Evolutionary conservation across 1,140 invertebrate genomes (phyloP), one percentile per base, ranked within the genome.

Genomic region (Oscheius sp.): DNA sequence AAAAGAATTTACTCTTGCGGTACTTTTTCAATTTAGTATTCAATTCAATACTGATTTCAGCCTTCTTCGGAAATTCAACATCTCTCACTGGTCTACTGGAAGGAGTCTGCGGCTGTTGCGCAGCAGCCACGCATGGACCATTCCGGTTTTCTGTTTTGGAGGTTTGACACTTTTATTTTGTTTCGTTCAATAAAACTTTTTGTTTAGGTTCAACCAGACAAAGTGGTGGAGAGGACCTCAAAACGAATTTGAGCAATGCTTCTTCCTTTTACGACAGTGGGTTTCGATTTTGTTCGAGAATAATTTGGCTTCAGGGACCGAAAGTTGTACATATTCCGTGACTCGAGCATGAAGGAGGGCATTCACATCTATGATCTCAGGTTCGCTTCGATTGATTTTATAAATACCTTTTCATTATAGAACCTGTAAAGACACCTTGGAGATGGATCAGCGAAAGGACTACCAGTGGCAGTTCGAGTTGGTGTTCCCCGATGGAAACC

Each of bases 31-130:
- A 32, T 10, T 36, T 10, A 18, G 13, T 59, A 59, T 15, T 15
- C 35, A 32, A 32, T 38, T 1, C 18, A 63, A n/a, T 26, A 32
- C 18, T 34, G 29, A 23, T 59, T 59, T 59, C 55, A 63, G 61
- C 15, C 18, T 34, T 26, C 31, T n/a, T 7, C 31, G 0, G 61
- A 63, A 34, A 26, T 34, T 34, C 18, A 63, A 63, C 15, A 34
- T 26, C 32, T 63, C 7, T 34, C 61, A 7, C 61, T 63, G 26
- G 36, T 63, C 7, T 63, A 32, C 61, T 63, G 61, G 61, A 63
- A 63, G 29, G 61, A 63, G 36, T n/a, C 32, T 7, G 7, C 10
- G 31, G 15, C 61, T 13, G 61, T 18, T 1, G 10, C 35, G 15
- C 61, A 63, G 31, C 31, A 13, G 10, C 61, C 18, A 63, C 15